Conservation (phyloP, 2,888 invertebrate genomes). For the Dugesia japonica region DNA sequence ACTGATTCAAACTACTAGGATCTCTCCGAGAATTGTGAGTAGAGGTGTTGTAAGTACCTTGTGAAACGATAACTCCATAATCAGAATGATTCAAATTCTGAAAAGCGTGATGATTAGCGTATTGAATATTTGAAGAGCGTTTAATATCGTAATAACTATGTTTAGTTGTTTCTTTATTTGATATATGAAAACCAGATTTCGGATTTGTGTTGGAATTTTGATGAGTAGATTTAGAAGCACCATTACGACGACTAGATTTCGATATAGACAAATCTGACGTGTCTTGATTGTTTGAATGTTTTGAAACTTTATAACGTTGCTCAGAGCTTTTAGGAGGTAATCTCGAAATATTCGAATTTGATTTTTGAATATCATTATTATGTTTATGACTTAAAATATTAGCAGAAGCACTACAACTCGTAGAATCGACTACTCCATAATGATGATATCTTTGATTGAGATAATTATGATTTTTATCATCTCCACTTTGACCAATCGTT, state of each 20-base stretch:
- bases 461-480: slow-evolving; percentile 15
- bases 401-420: neutral
- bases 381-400: slow-evolving; percentile 10
- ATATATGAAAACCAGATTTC: neutral
- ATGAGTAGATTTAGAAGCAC: neutral
- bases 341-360: neutral
- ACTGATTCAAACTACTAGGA: neutral
- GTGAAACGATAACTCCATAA: neutral
- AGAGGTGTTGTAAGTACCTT: neutral
- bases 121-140: neutral
- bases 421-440: neutral
- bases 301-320: neutral
- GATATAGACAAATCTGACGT: neutral
- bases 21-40: neutral
- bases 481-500: neutral
- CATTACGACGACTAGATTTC: slow-evolving; percentile 12
- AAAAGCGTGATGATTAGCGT: neutral
- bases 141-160: neutral
- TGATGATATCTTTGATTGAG: neutral
- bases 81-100: neutral
- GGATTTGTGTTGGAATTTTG: neutral
- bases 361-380: neutral
- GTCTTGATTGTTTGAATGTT: neutral
- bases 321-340: slow-evolving; percentile 6
- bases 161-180: neutral